These are phyloP conservation scores for Aricia agestis DNA, from an alignment of 1,140 invertebrate species.

Conservation along the genomic window DNA sequence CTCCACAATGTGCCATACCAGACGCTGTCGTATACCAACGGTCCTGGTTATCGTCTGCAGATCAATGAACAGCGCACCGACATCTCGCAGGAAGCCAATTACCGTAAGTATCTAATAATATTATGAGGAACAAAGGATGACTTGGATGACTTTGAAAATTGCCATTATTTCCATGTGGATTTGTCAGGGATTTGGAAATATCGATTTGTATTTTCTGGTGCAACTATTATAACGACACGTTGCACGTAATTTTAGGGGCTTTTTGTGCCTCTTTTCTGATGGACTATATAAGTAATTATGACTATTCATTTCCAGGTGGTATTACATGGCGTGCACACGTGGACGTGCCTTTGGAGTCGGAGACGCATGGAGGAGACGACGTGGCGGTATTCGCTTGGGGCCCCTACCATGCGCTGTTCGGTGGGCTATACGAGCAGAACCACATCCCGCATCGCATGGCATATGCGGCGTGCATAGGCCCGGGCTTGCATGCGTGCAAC, in stretches of 20 bases:
- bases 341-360: constrained; percentile 20
- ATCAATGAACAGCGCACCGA: constrained; percentile 39
- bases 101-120: background rate
- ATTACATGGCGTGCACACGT: constrained; percentile 12
- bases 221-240: no score
- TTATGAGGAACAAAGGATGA: background rate
- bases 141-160: background rate
- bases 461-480: constrained; percentile 55
- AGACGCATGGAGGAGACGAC: constrained; percentile 65
- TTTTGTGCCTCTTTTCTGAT: no score
- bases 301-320: background rate
- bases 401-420: constrained; percentile 77
- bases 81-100: background rate
- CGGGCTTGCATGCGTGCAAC: constrained; percentile 23
- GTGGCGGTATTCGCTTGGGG: constrained; percentile 78
- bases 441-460: constrained; percentile 77
- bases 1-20: constrained; percentile 78
- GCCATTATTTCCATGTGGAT: background rate
- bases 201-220: no score
- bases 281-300: no score
- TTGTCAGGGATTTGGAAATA: no score
- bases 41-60: constrained; percentile 77
- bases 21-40: constrained; percentile 85
- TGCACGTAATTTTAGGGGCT: no score
- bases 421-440: constrained; percentile 77